Percentiles rank a stretch among this genome's conserved stretches.
phyloP scores from a whole-genome alignment of 2,888 invertebrate species.

The Venusia cambrica region DNA sequence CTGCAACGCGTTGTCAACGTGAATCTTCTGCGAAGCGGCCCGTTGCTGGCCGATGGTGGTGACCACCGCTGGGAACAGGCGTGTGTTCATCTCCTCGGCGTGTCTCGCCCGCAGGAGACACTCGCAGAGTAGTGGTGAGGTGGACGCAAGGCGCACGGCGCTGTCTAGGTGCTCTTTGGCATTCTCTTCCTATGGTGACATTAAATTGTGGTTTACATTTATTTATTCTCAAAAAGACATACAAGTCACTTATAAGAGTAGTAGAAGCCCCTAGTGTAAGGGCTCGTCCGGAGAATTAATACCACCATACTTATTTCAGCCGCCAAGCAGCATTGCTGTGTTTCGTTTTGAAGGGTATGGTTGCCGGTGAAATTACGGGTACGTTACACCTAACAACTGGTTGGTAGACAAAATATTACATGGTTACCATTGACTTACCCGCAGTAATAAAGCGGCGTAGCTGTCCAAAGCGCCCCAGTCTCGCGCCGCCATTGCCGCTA shows the following conservation, averaged over 20 bases:
- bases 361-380: too few relatives aligned
- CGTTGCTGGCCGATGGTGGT: slow-evolving; percentile 46
- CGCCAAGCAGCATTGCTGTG: too few relatives aligned
- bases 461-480: slow-evolving; percentile 41
- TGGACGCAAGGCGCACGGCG: slow-evolving; percentile 36
- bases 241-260: too few relatives aligned
- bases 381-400: too few relatives aligned
- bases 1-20: slow-evolving; percentile 70
- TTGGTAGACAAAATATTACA: too few relatives aligned
- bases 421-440: slow-evolving; percentile 38
- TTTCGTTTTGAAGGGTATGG: too few relatives aligned
- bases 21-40: slow-evolving; percentile 41
- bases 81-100: slow-evolving; percentile 38
- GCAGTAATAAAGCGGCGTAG: slow-evolving; percentile 36
- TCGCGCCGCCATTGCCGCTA: slow-evolving; percentile 37
- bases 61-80: slow-evolving; percentile 39
- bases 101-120: slow-evolving; percentile 48
- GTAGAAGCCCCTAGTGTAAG: too few relatives aligned
- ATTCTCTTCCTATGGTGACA: slow-evolving; percentile 43
- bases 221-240: too few relatives aligned
- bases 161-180: slow-evolving; percentile 38
- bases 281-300: too few relatives aligned
- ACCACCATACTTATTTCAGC: too few relatives aligned
- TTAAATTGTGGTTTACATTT: neutral
- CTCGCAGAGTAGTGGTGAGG: slow-evolving; percentile 50